Base-by-base conservation (phyloP, 2,113 vertebrate species). In the Callorhinus ursinus region DNA sequence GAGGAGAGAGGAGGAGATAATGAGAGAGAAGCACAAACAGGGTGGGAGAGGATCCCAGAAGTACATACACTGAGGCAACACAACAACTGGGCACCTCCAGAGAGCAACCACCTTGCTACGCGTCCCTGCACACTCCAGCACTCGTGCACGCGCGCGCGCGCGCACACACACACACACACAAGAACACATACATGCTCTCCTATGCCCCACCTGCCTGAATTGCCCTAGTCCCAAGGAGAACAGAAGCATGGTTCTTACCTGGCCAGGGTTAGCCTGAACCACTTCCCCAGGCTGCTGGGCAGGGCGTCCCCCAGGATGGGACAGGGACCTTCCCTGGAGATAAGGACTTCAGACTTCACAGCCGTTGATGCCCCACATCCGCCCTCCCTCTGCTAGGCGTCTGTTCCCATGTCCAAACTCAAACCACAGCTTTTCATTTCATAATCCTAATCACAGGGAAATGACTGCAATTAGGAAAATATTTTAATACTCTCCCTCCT, bases 391-490 rank as follows among this genome's bases (percentile, higher is more conserved):
- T 91, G n/a, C 59, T 33, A 24, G 65, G 42, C 49, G 19, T 80
- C 55, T 57, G n/a, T 36, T 80, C 28, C 49, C 4, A 0, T 10
- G 55, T 24, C 57, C 0, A 0, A 63, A 26, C 33, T 51, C 80
- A 63, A 71, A 46, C 15, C 46, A 82, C 24, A 72, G 65, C 15
- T 83, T 95, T 92, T 87, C 46, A 67, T 79, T 71, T 76, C 88
- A 13, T 90, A 91, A 95, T 93, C 88, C 76, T 77, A 88, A 93
- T 85, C 85, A 81, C 33, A 33, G 22, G 80, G 49, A 93, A 87
- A 51, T 76, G 81, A 22, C n/a, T 59, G 53, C 81, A 72, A 39
- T 92, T 71, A 90, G 89, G 76, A 82, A 95, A 72, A 57, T 59
- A 51, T 39, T 79, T 86, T 39, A 79, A 87, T 36, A 16, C 19